Conservation (phyloP, 2,113 vertebrate genomes). For the Talpa occidentalis region DNA sequence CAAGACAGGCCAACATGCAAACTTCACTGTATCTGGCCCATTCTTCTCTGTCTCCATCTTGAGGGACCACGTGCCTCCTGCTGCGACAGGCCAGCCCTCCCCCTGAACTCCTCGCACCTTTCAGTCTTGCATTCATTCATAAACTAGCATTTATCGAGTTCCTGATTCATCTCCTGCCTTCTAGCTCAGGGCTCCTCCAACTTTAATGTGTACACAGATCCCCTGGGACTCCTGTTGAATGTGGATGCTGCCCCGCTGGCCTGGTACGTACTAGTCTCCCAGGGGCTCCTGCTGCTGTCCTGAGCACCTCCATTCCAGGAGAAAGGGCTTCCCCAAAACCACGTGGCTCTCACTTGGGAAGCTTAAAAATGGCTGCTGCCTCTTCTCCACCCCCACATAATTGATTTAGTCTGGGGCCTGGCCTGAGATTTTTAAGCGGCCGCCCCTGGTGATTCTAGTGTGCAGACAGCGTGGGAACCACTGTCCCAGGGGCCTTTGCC, state of each 20-base stretch:
- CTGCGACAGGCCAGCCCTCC: neutral
- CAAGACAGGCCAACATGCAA: neutral
- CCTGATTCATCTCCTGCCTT: slow-evolving; percentile 14
- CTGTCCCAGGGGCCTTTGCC: neutral
- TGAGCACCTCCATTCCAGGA: neutral
- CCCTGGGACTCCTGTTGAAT: neutral
- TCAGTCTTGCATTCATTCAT: slow-evolving; percentile 46
- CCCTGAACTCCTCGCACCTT: neutral
- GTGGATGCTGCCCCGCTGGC: neutral
- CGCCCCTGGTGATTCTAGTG: neutral
- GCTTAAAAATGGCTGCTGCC: neutral
- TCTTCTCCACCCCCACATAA: neutral
- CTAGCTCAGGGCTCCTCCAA: slow-evolving; percentile 39
- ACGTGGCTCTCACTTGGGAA: neutral
- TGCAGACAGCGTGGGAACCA: neutral
- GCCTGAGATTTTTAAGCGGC: neutral
- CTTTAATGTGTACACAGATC: neutral
- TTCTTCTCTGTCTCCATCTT: slow-evolving; percentile 35
- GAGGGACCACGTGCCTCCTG: neutral
- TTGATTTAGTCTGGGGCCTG: neutral
- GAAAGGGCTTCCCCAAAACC: neutral
- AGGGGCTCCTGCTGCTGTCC: neutral
- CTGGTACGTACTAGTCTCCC: neutral
- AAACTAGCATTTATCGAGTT: slow-evolving; percentile 34
- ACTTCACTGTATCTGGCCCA: neutral